Evolutionary conservation across 92 coral and sea anemone species (phyloP), one percentile per base, ranked within the genome.

Genomic region (Heteractis magnifica): DNA sequence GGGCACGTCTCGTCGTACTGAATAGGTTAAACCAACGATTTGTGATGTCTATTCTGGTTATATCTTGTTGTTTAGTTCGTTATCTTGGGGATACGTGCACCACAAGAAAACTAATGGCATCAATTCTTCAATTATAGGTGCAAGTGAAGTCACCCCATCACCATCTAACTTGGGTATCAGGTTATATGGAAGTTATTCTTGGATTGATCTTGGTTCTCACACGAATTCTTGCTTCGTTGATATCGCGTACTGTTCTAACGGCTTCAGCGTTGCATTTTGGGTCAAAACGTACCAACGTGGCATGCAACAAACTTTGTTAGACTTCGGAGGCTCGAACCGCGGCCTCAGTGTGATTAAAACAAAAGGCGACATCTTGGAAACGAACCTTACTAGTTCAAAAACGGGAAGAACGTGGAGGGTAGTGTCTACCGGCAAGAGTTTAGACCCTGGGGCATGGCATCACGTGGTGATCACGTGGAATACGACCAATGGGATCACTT

Each of bases 241-340:
- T 5, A 34, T 73, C 58, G 70, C 20, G 26, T 6, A 18, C 41
- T 82, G 78, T 71, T 18, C 65, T n/a, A 52, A 21, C 49, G 81
- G 81, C 12, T 56, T 83, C 49, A 83, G 87, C 51, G 18, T 83
- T 51, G 73, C 87, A 76, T 83, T 83, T 51, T 84, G 87, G 87
- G 85, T 82, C 49, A 82, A 82, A 52, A 13, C 59, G 26, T 52
- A 70, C 26, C n/a, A 73, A 15, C 5, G 49, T 4, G 79, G 51
- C 56, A 26, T 8, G 10, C 26, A 18, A 6, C 82, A 84, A 50
- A 51, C 20, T 41, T 23, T 77, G 68, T 73, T 84, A 16, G 56
- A 13, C 50, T 77, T 84, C 65, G 82, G 87, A 15, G 77, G 59
- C 41, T 7, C 72, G 14, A 49, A 62, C 62, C 87, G 76, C 14